phyloP scores from a whole-genome alignment of 2,888 invertebrate genomes.

The Blomia tropicalis region DNA sequence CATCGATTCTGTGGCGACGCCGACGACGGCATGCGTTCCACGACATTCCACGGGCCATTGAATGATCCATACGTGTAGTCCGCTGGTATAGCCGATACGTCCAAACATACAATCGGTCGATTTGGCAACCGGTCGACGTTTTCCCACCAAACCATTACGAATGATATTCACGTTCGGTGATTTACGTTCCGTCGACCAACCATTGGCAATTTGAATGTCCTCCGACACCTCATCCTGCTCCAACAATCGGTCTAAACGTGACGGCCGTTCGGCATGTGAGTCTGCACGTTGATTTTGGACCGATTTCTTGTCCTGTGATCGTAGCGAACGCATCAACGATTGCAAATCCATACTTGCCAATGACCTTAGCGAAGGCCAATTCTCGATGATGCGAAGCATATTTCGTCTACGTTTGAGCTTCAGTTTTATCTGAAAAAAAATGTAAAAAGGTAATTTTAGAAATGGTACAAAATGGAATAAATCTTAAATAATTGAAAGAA shows the following conservation, averaged over 20 bases:
- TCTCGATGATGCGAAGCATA: slow-evolving; percentile 23
- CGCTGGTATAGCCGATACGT: slow-evolving; percentile 17
- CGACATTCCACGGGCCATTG: slow-evolving; percentile 23
- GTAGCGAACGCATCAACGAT: slow-evolving; percentile 20
- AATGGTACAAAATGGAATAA: no score
- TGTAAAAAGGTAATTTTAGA: neutral
- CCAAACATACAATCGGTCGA: slow-evolving; percentile 22
- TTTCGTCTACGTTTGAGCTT: slow-evolving; percentile 13
- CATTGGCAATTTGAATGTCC: slow-evolving; percentile 13
- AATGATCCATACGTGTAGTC: slow-evolving; percentile 22
- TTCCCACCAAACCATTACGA: slow-evolving; percentile 17
- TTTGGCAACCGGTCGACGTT: slow-evolving; percentile 20
- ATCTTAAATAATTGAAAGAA: no score
- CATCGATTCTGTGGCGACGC: slow-evolving; percentile 19
- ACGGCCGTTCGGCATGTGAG: slow-evolving; percentile 20
- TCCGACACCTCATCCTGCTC: slow-evolving; percentile 9
- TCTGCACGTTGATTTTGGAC: slow-evolving; percentile 2
- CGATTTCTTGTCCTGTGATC: slow-evolving; percentile 17
- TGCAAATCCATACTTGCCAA: slow-evolving; percentile 22
- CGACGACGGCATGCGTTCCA: slow-evolving; percentile 21
- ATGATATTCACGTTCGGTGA: slow-evolving; percentile 19
- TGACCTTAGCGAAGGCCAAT: slow-evolving; percentile 22
- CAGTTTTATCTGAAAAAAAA: slow-evolving; percentile 4
- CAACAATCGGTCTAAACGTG: slow-evolving; percentile 14
- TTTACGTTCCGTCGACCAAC: slow-evolving; percentile 19